Evolutionary conservation across 2,113 vertebrate species (phyloP), one percentile per base, ranked within the genome.

Genomic region (Egretta garzetta): DNA sequence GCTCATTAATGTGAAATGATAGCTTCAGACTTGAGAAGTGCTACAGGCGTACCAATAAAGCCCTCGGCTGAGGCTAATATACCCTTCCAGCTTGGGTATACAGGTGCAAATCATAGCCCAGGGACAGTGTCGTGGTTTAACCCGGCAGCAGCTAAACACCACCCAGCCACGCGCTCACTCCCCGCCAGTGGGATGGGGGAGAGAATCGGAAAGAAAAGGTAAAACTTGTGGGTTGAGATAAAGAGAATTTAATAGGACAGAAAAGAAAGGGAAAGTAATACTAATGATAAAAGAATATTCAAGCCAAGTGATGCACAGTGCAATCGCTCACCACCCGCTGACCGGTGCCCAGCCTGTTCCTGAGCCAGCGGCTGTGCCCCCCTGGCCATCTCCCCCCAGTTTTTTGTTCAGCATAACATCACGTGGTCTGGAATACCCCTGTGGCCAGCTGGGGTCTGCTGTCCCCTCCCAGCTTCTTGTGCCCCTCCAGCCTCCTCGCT

Each of bases 21-120:
- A 64, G 52, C 52, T 62, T 80, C 52, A 72, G 64, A 50, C 22
- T 72, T 81, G 15, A 21, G 14, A 60, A 67, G 52, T 50, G 8
- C 17, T 12, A 18, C 27, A 60, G 28, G 18, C 0, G 0, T 35
- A 52, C 2, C 26, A 27, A 10, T 23, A 76, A 49, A 66, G 35
- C 39, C 45, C 27, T 60, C 21, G n/a, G n/a, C 23, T 1, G 8
- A 76, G 68, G 45, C 14, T 45, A 27, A 50, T 14, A 5, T 3
- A n/a, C 39, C 32, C 30, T 71, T 47, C 68, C 27, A 53, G 39
- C 47, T 14, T 81, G 74, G 41, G 8, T 39, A 10, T 30, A 20
- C 4, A 23, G n/a, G 35, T 62, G 28, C 47, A 85, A 39, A 66
- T 67, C 68, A 24, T 18, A 45, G 37, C 32, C 23, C 32, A 28